Evolutionary conservation across 2,888 invertebrate species (phyloP).

Genomic region (Allolobophora icterica): DNA sequence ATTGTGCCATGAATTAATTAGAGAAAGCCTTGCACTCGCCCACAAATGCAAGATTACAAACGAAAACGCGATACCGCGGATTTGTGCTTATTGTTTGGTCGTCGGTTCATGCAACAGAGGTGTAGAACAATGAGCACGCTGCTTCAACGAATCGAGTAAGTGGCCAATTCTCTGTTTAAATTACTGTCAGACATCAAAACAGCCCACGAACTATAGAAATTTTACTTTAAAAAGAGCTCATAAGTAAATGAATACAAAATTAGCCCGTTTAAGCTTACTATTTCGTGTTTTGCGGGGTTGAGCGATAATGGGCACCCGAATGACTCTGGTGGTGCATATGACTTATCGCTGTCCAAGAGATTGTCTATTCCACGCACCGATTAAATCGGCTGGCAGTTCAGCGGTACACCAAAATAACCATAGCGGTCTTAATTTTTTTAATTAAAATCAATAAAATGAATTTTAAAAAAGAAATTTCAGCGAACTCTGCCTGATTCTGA

Average conservation of each 20-base stretch:
- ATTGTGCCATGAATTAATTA: neutral
- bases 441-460: neutral
- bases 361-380: neutral
- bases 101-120: neutral
- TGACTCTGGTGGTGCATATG: neutral
- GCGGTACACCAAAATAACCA: neutral
- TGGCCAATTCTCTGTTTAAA: neutral
- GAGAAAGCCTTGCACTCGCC: neutral
- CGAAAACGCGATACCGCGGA: neutral
- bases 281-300: constrained; percentile 3
- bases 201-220: neutral
- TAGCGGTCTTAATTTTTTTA: neutral
- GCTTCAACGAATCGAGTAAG: neutral
- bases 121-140: neutral
- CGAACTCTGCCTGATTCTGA: neutral
- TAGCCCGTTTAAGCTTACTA: neutral
- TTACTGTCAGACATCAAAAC: neutral
- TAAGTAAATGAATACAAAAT: neutral
- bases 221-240: neutral
- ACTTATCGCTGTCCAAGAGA: neutral
- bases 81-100: neutral
- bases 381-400: neutral
- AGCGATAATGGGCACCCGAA: neutral
- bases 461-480: neutral
- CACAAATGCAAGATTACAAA: neutral